A percentile compares a stretch with the other conserved stretches of the same genome.
These are phyloP conservation scores for Acrobasis consociella DNA, from an alignment of 2,888 invertebrate species.

Conservation along the genomic window DNA sequence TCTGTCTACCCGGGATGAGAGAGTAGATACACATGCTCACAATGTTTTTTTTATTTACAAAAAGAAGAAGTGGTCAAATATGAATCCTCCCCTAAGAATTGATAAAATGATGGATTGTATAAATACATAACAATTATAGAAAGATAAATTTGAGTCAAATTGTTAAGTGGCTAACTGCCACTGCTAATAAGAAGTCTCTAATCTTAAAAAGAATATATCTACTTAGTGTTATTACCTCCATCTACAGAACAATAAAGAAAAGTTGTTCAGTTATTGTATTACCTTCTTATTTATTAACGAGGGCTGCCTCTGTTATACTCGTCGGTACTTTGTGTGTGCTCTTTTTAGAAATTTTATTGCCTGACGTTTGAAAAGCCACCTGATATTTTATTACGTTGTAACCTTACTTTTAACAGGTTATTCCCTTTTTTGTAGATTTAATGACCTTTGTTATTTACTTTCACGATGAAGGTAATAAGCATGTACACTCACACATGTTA, in stretches of 20 bases:
- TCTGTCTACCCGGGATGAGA: too few species aligned
- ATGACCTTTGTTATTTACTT: background rate
- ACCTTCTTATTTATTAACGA: slow-evolving; percentile 1
- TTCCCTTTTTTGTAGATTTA: background rate
- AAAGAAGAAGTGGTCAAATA: too few species aligned
- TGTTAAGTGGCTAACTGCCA: too few species aligned
- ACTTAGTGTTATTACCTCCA: background rate
- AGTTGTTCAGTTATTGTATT: background rate
- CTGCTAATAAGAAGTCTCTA: background rate
- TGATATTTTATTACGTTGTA: slow-evolving; percentile 8
- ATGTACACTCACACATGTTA: background rate
- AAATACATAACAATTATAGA: too few species aligned
- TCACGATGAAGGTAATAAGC: background rate
- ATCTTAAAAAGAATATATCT: background rate
- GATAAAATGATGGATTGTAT: too few species aligned
- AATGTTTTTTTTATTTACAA: too few species aligned
- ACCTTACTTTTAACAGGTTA: slow-evolving; percentile 1
- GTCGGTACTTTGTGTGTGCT: background rate
- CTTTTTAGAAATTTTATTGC: background rate
- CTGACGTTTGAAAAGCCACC: background rate
- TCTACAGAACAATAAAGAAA: background rate
- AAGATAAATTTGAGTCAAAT: too few species aligned
- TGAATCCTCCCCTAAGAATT: too few species aligned
- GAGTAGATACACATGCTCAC: too few species aligned
- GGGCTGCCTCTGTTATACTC: background rate